phyloP scores from a whole-genome alignment of 2,888 invertebrate genomes.

The Yponomeuta cagnagella region DNA sequence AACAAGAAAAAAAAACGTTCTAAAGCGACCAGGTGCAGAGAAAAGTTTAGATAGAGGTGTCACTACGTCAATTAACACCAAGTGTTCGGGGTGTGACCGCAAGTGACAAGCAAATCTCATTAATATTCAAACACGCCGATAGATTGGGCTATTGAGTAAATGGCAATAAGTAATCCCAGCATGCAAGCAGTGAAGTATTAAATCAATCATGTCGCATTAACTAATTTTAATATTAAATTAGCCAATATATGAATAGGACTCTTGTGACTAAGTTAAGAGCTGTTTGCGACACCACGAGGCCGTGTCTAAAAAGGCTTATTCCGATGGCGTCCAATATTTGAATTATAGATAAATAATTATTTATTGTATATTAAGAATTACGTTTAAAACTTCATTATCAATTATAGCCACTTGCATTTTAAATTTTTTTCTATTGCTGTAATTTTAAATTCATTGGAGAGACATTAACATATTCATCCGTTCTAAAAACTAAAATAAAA shows the following conservation, averaged over 20 bases:
- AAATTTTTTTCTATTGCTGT: not conserved
- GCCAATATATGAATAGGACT: conserved; percentile 29
- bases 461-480: no score
- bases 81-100: not conserved
- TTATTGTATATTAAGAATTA: no score
- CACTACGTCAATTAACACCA: not conserved
- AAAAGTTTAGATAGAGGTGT: not conserved
- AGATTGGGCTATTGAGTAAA: not conserved
- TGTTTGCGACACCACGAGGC: conserved; percentile 6
- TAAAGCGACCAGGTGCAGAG: no score
- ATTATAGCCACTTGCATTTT: no score
- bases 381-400: no score
- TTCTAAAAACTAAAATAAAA: no score
- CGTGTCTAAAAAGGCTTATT: not conserved
- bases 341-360: not conserved
- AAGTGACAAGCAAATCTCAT: not conserved
- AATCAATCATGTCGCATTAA: conserved; percentile 48
- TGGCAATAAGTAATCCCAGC: not conserved
- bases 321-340: not conserved
- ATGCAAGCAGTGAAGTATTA: conserved; percentile 22
- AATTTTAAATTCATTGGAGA: not conserved
- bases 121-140: not conserved
- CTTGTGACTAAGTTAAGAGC: conserved; percentile 11
- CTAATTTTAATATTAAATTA: conserved; percentile 59
- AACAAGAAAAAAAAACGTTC: no score